Conservation (phyloP, 2,113 vertebrate species). For the Petroica traversi region DNA sequence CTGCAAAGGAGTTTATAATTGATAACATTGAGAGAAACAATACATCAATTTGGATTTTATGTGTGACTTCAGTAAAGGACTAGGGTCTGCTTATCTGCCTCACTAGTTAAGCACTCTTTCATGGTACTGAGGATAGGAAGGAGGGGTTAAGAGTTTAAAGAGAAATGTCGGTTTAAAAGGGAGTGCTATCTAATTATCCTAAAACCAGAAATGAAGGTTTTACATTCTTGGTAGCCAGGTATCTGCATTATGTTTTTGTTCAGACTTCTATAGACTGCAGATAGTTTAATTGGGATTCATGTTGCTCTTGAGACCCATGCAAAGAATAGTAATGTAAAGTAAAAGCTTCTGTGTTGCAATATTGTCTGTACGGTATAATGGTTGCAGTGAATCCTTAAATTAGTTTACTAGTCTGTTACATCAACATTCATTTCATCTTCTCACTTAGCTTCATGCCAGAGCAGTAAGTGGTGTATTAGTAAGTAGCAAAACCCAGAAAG, state of each 20-base stretch:
- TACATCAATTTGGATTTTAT: slow-evolving; percentile 12
- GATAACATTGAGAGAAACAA: not conserved
- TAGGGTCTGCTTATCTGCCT: not conserved
- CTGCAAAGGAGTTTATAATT: not conserved
- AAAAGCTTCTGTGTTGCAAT: slow-evolving; percentile 60
- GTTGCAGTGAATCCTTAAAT: slow-evolving; percentile 66
- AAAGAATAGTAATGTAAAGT: slow-evolving; percentile 60
- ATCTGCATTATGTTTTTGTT: slow-evolving; percentile 49
- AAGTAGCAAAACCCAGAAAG: slow-evolving; percentile 44
- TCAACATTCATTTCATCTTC: slow-evolving; percentile 70
- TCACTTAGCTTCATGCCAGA: slow-evolving; percentile 61
- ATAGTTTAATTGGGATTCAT: slow-evolving; percentile 77
- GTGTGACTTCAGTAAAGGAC: not conserved
- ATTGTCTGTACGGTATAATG: slow-evolving; percentile 13
- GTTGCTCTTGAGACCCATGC: slow-evolving; percentile 66
- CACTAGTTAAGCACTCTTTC: not conserved
- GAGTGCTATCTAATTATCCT: not conserved
- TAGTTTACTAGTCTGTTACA: slow-evolving; percentile 70
- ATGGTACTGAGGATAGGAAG: not conserved
- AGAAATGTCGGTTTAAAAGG: slow-evolving; percentile 5
- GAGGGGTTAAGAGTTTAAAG: not conserved
- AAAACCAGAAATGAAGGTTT: slow-evolving; percentile 37
- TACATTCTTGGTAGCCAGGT: slow-evolving; percentile 2
- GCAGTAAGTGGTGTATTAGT: slow-evolving; percentile 52
- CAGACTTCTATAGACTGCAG: slow-evolving; percentile 48